Evolutionary conservation across 2,113 vertebrate genomes (phyloP), one percentile per base, ranked within the genome.

Genomic region (Anser brachyrhynchus): DNA sequence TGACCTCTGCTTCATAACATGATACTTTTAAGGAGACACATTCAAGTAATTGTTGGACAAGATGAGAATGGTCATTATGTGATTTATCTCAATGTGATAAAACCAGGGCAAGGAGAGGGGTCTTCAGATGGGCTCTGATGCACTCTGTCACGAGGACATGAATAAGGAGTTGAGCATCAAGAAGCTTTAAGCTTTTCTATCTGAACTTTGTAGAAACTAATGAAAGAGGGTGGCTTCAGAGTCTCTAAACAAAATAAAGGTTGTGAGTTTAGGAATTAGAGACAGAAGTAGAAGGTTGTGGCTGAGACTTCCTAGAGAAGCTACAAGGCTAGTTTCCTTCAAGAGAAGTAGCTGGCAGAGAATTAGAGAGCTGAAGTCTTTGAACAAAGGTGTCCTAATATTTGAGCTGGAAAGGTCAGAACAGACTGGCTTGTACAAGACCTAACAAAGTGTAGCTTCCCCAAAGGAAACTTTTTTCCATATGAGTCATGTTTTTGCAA

Each of bases 311-410:
- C 58, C 74, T 62, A 58, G 35, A 91, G 62, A 94, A 92, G 82
- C 54, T n/a, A 5, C 11, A 37, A 76, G 35, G 16, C 46, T 77
- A 46, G n/a, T 43, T 84, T 84, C 76, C 89, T 81, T 65, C 73
- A 52, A 5, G 25, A 84, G 44, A 35, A 89, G 51, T 89, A 92
- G 57, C 0, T 87, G 78, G 77, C 81, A 91, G 54, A 73, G 74
- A 91, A 91, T 91, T n/a, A 94, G 71, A 90, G 62, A 83, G 55
- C 18, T 75, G 57, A 75, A 91, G 52, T 37, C 89, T 65, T 49
- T 52, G 70, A 94, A 82, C 65, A 83, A 37, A 87, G 74, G 54
- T 85, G 77, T 84, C 49, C 61, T 87, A 83, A 21, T 71, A 13
- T 78, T 91, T 66, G 44, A 79, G 58, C 77, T 37, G 89, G 41